Evolutionary conservation across 2,113 vertebrate genomes (phyloP).

Genomic region (Pontoporia blainvillei): DNA sequence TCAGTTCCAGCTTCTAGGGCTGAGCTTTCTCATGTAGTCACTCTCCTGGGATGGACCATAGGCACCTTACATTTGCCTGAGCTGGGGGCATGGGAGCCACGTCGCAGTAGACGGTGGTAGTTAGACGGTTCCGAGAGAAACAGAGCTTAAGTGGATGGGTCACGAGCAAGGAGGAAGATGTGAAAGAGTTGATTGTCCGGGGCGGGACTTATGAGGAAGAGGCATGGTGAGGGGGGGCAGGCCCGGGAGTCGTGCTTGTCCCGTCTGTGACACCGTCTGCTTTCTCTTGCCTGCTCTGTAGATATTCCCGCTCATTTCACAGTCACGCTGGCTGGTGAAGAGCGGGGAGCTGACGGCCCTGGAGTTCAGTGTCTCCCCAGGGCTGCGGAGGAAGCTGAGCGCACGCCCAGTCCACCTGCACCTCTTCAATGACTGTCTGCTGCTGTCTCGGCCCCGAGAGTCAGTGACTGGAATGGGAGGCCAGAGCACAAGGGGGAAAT

Average conservation of each 20-base stretch:
- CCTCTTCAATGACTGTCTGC: constrained; percentile 95
- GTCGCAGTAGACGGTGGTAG: rapidly evolving
- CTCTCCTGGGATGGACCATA: not conserved
- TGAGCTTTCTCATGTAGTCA: not conserved
- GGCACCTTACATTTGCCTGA: not conserved
- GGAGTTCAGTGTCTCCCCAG: constrained; percentile 73
- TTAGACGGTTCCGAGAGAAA: not conserved
- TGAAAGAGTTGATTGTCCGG: not conserved
- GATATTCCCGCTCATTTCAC: constrained; percentile 96
- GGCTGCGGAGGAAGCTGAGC: constrained; percentile 84
- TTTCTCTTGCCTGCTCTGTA: constrained; percentile 56
- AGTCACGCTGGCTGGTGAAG: constrained; percentile 92
- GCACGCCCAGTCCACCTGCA: constrained; percentile 91
- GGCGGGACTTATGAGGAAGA: not conserved
- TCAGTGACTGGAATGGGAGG: constrained; percentile 72
- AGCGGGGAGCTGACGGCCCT: constrained; percentile 90
- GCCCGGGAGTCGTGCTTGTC: not conserved
- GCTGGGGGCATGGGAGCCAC: not conserved
- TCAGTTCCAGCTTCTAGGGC: not conserved
- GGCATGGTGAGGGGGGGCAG: rapidly evolving
- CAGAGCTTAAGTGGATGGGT: not conserved
- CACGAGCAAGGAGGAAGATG: not conserved
- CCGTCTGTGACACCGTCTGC: not conserved
- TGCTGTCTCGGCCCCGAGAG: constrained; percentile 94
- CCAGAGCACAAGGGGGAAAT: not conserved